phyloP scores from a whole-genome alignment of 2,888 invertebrate genomes.

The Alviniconcha strummeri region DNA sequence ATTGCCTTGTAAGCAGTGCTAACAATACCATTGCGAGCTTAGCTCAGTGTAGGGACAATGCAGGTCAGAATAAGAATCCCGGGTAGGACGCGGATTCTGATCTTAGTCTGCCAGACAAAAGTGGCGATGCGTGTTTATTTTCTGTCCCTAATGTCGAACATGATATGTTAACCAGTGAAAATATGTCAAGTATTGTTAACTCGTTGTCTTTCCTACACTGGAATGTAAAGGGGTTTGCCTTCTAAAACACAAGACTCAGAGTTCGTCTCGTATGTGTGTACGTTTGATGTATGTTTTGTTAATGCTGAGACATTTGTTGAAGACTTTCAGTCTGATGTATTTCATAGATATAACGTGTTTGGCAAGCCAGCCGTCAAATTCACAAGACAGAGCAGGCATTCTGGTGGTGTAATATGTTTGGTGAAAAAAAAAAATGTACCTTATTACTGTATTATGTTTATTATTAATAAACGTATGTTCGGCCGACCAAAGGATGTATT shows the following conservation, averaged over 20 bases:
- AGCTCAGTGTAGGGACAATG: too few relatives aligned
- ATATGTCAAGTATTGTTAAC: not conserved
- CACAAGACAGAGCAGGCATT: not conserved
- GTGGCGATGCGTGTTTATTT: too few relatives aligned
- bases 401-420: not conserved
- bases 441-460: not conserved
- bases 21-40: too few relatives aligned
- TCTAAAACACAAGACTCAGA: not conserved
- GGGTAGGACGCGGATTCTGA: too few relatives aligned
- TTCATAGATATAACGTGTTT: not conserved
- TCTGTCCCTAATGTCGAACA: too few relatives aligned
- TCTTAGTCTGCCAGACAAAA: too few relatives aligned
- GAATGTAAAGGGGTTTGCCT: not conserved
- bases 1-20: too few relatives aligned
- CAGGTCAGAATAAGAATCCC: not conserved
- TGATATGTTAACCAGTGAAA: too few relatives aligned
- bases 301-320: slow-evolving; percentile 5
- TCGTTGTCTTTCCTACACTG: not conserved
- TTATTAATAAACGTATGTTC: not conserved
- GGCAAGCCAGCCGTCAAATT: not conserved
- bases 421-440: not conserved
- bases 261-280: not conserved
- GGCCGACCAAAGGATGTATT: not conserved
- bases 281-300: not conserved
- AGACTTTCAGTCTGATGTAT: not conserved